Conservation (phyloP, 2,113 vertebrate genomes). For the Mionectes macconnelli region DNA sequence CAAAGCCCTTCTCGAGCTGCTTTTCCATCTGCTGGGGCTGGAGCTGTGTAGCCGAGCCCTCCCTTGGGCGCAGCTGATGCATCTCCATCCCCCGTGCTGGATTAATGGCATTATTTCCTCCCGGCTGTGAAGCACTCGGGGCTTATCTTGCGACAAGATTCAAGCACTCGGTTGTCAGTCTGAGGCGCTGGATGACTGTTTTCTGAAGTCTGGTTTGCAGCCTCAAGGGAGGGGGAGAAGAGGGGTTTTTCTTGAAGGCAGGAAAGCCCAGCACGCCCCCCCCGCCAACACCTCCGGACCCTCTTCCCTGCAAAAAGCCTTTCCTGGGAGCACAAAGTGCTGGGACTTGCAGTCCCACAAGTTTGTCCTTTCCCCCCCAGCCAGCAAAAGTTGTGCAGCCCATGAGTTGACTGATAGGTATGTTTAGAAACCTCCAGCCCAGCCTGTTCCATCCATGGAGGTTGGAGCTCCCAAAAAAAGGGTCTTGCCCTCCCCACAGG, state of each 20-base stretch:
- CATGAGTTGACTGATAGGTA: fast-evolving
- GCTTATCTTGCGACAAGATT: not conserved
- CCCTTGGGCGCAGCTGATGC: not conserved
- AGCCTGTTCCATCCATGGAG: not conserved
- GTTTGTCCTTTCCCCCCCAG: not conserved
- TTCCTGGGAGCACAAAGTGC: fast-evolving
- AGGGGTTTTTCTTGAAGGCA: not conserved
- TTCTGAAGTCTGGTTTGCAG: not conserved
- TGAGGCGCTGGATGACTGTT: not conserved
- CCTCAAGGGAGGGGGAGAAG: not conserved
- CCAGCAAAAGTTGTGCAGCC: not conserved
- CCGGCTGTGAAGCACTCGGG: not conserved
- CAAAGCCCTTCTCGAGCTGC: not conserved
- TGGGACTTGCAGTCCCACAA: fast-evolving
- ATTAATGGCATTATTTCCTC: not conserved
- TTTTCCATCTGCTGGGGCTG: not conserved
- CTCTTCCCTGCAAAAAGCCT: not conserved
- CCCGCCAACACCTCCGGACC: not conserved
- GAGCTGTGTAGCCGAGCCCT: not conserved
- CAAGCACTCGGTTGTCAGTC: not conserved
- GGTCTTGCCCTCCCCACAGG: not conserved
- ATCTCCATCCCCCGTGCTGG: not conserved
- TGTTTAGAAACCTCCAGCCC: not conserved
- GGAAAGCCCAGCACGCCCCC: not conserved
- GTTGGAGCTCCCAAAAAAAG: not conserved